Evolutionary conservation across 2,888 invertebrate genomes (phyloP).

Genomic region (Capitulum mitella): DNA sequence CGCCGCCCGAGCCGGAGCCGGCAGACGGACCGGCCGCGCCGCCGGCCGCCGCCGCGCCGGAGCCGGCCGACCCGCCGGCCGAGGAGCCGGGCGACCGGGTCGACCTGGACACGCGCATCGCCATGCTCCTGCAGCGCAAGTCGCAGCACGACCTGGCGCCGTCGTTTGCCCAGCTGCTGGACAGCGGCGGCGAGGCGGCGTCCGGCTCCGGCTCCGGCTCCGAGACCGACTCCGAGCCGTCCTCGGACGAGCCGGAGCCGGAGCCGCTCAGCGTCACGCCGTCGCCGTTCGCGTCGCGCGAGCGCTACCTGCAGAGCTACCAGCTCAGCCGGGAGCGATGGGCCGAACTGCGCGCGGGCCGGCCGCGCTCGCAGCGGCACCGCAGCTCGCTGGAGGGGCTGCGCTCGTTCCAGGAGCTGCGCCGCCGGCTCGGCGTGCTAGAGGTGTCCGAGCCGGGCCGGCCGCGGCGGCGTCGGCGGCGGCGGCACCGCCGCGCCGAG

Average conservation of each 20-base stretch:
- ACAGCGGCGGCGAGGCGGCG: constrained; percentile 14
- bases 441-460: neutral
- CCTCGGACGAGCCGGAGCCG: constrained; percentile 20
- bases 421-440: neutral
- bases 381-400: constrained; percentile 16
- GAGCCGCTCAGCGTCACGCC: constrained; percentile 48
- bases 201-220: constrained; percentile 27
- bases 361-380: neutral
- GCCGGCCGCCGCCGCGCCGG: neutral
- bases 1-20: neutral
- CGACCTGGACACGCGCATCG: constrained; percentile 64
- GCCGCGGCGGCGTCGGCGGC: neutral
- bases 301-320: constrained; percentile 59
- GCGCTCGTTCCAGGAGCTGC: constrained; percentile 13
- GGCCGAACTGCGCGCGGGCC: constrained; percentile 47
- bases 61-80: neutral
- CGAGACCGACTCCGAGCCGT: constrained; percentile 36
- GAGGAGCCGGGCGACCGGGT: constrained; percentile 30
- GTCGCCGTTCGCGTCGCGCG: constrained; percentile 64
- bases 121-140: constrained; percentile 66
- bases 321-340: constrained; percentile 43
- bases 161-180: constrained; percentile 36
- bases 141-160: constrained; percentile 12
- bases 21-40: neutral
- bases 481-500: neutral